These are phyloP conservation scores for Hiodon tergisus DNA, from an alignment of 2,113 vertebrate genomes.

Conservation along the genomic window DNA sequence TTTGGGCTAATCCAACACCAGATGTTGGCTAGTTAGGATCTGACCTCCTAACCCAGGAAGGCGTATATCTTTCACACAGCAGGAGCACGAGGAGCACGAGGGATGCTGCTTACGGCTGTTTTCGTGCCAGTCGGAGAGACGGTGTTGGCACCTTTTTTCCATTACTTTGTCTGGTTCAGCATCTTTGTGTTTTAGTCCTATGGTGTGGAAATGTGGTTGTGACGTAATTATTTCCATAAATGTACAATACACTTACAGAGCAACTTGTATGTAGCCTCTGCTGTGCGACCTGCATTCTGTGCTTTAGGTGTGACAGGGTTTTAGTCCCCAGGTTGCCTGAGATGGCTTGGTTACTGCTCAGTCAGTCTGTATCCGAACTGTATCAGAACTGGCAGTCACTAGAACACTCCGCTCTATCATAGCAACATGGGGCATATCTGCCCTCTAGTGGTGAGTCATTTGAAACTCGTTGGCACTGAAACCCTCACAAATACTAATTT, in stretches of 20 bases:
- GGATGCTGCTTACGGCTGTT: slow-evolving; percentile 37
- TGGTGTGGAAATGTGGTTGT: not conserved
- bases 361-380: too few species aligned
- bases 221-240: too few species aligned
- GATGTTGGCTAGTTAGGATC: slow-evolving; percentile 43
- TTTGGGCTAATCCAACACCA: slow-evolving; percentile 33
- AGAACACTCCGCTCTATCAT: not conserved
- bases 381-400: too few species aligned
- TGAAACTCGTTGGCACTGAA: not conserved
- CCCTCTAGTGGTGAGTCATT: slow-evolving; percentile 16
- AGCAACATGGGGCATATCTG: not conserved
- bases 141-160: slow-evolving; percentile 36
- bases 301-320: too few species aligned
- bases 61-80: slow-evolving; percentile 55
- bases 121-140: slow-evolving; percentile 36
- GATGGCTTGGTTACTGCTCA: too few species aligned
- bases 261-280: too few species aligned
- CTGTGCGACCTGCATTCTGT: too few species aligned
- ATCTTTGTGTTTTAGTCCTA: not conserved
- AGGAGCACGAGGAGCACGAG: slow-evolving; percentile 14
- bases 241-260: too few species aligned
- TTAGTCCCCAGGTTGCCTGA: too few species aligned
- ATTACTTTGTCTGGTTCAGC: slow-evolving; percentile 26
- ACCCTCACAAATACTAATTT: not conserved
- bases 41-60: slow-evolving; percentile 57